phyloP scores from a whole-genome alignment of 2,797 vertebrate species.

The Cichlasoma orientale region DNA sequence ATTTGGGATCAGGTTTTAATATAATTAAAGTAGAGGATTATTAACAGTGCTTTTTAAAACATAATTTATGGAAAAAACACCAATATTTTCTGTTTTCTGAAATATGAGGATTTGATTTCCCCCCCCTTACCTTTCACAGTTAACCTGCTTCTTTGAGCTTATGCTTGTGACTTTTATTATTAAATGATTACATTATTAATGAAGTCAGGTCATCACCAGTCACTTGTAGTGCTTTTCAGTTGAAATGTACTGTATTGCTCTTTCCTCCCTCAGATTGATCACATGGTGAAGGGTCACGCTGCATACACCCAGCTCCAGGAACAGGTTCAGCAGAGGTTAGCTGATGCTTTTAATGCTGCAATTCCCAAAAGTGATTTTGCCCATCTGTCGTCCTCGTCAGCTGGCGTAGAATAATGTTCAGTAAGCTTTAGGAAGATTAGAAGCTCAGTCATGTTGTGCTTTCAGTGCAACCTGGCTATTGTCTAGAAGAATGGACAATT shows the following conservation, averaged over 20 bases:
- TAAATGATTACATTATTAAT: background rate
- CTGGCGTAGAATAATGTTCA: background rate
- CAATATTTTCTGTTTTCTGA: background rate
- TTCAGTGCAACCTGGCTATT: background rate
- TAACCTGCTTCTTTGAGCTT: background rate
- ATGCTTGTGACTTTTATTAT: background rate
- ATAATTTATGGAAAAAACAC: background rate
- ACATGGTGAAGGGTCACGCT: constrained; percentile 87
- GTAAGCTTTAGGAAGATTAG: constrained; percentile 3
- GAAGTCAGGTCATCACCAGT: background rate
- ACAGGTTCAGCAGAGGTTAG: constrained; percentile 85
- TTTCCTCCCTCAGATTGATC: constrained; percentile 87
- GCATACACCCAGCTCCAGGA: constrained; percentile 87
- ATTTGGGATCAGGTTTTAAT: background rate
- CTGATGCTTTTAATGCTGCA: background rate
- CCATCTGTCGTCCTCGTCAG: constrained; percentile 9
- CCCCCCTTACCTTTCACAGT: background rate
- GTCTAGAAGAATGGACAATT: background rate
- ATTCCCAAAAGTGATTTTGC: background rate
- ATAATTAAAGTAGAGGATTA: background rate
- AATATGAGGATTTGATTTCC: too few relatives aligned
- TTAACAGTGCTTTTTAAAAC: background rate
- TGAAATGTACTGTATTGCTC: background rate
- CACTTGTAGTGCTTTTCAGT: background rate
- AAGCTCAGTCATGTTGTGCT: background rate